Conservation (phyloP, 1,140 invertebrate species). For the Dendrolimus punctatus region DNA sequence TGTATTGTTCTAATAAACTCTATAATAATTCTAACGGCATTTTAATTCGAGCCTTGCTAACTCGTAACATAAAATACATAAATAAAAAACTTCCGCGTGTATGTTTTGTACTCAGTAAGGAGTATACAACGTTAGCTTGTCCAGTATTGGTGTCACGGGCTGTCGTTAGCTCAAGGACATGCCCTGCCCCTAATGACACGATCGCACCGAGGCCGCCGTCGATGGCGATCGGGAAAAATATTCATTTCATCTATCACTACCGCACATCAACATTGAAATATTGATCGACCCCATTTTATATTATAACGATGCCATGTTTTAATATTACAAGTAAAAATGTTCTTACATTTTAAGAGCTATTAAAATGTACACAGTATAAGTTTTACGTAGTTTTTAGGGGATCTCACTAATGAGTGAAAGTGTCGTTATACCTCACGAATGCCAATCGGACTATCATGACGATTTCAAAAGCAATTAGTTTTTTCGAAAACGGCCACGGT, state of each 20-base stretch:
- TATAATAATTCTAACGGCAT: too few species aligned
- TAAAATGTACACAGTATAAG: too few species aligned
- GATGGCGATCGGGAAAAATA: constrained; percentile 11
- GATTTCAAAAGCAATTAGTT: too few species aligned
- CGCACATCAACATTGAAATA: constrained; percentile 17
- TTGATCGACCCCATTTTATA: constrained; percentile 29
- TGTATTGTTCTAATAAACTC: too few species aligned
- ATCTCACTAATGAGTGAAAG: too few species aligned
- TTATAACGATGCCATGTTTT: constrained; percentile 3
- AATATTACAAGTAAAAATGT: not conserved
- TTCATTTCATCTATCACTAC: constrained; percentile 25
- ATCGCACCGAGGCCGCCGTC: constrained; percentile 8
- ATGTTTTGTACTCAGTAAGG: constrained; percentile 5
- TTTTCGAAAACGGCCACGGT: too few species aligned
- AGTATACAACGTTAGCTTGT: constrained; percentile 4
- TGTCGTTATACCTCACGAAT: too few species aligned
- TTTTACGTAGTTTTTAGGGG: too few species aligned
- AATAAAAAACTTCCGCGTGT: not conserved
- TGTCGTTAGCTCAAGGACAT: constrained; percentile 25
- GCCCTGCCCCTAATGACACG: constrained; percentile 24
- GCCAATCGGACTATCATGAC: too few species aligned
- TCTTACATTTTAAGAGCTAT: too few species aligned
- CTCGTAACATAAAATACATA: too few species aligned
- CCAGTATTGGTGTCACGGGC: constrained; percentile 17
- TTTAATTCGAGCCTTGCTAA: too few species aligned